Percentiles rank a stretch among this genome's conserved stretches.
These are phyloP conservation scores for Corapipo altera DNA, from an alignment of 2,113 vertebrate genomes.

Conservation along the genomic window DNA sequence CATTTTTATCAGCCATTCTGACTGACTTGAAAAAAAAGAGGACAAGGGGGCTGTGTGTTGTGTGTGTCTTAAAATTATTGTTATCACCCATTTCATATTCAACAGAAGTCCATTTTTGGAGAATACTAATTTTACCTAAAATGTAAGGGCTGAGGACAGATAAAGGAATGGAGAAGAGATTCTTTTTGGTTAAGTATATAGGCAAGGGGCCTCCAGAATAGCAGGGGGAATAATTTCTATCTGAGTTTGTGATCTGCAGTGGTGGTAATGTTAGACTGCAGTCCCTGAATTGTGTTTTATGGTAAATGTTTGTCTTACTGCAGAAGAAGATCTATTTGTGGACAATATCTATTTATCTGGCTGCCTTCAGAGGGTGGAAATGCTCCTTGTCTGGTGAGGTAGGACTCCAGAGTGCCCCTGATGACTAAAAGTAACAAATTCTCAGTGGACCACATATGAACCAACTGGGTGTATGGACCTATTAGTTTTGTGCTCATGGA, in stretches of 20 bases:
- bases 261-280: neutral
- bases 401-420: neutral
- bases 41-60: neutral
- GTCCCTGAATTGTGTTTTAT: neutral
- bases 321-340: neutral
- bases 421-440: neutral
- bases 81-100: neutral
- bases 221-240: neutral
- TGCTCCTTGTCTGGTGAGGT: neutral
- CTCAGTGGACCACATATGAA: neutral
- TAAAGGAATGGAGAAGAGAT: neutral
- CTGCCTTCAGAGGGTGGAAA: neutral
- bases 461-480: accelerated
- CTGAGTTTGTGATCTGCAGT: neutral
- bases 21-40: neutral
- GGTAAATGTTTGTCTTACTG: neutral
- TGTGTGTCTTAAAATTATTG: neutral
- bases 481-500: neutral
- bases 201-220: neutral
- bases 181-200: neutral
- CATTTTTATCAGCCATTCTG: neutral
- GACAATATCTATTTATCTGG: neutral
- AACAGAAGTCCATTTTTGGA: neutral
- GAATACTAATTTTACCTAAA: neutral
- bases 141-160: neutral